Base-by-base conservation (phyloP, 2,797 vertebrate genomes). In the Etheostoma perlongum region DNA sequence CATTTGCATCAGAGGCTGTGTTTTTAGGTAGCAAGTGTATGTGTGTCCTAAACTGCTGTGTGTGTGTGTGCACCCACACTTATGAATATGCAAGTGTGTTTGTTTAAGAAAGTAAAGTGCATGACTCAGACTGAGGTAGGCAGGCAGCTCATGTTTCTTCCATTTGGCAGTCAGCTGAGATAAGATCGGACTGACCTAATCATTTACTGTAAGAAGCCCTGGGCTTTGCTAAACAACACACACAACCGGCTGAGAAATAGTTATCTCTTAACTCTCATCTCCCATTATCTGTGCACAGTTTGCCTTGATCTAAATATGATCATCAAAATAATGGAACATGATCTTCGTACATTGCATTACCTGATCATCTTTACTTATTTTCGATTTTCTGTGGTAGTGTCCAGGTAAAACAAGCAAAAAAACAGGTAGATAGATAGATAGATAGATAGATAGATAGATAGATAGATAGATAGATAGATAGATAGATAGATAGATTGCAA, bases 121-220 rank as follows among this genome's bases (percentile, higher is more conserved):
- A 82, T 91, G 89, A 91, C 78, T 91, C 91, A 92, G 90, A 81
- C 74, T 0, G 72, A 78, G 82, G 91, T 89, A 80, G 82, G 87
- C 78, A 89, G 79, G 74, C 78, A 49, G 86, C 89, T 94, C 90
- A 79, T 83, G 82, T 91, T 93, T 91, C 88, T 76, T 73, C 72
- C 82, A 73, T 74, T 88, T 83, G 83, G 79, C 89, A 89, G 76
- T 83, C 84, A 72, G 74, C 67, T 71, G 46, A 76, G 89, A 89
- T 87, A 81, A 83, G 69, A 89, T 86, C 57, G 4, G 79, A 81
- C 72, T 85, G 89, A 88, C 86, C 89, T 27, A 72, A 67, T 74
- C 84, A 68, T 84, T 85, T 71, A 44, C 42, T 13, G 42, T 44
- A 70, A 75, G 66, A 70, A 80, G 74, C 86, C 76, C 66, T 36